Percentiles rank a stretch among this genome's conserved stretches.
phyloP scores from a whole-genome alignment of 1,140 invertebrate genomes.

The Rhyzopertha dominica region DNA sequence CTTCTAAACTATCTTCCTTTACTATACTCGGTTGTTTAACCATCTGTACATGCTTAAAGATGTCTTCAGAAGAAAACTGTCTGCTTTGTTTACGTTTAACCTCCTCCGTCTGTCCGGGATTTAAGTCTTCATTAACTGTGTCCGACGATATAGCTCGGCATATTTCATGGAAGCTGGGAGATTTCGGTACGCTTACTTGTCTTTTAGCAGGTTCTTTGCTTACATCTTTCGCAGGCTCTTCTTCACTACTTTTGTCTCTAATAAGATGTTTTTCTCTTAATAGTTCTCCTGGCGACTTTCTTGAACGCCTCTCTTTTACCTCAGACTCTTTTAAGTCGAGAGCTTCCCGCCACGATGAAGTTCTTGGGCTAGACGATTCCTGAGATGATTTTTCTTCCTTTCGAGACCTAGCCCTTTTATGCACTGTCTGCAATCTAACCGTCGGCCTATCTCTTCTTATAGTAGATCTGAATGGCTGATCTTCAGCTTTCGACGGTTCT shows the following conservation, averaged over 20 bases:
- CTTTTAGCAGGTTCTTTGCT: slow-evolving; percentile 36
- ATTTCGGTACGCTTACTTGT: slow-evolving; percentile 27
- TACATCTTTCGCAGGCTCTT: slow-evolving; percentile 21
- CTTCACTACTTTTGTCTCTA: slow-evolving; percentile 52
- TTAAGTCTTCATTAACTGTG: slow-evolving; percentile 49
- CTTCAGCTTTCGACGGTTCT: slow-evolving; percentile 28
- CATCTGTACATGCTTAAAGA: too few species aligned
- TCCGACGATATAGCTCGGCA: slow-evolving; percentile 51
- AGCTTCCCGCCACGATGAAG: too few species aligned
- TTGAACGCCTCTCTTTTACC: slow-evolving; percentile 37
- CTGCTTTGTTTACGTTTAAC: slow-evolving; percentile 36
- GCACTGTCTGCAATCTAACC: slow-evolving; percentile 61
- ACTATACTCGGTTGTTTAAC: too few species aligned
- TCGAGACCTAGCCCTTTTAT: slow-evolving; percentile 33
- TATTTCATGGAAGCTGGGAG: slow-evolving; percentile 51
- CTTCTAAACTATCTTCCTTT: too few species aligned
- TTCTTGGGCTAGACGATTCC: slow-evolving; percentile 12
- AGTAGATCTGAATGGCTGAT: slow-evolving; percentile 42
- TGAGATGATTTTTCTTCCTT: slow-evolving; percentile 11
- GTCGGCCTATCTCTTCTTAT: slow-evolving; percentile 66
- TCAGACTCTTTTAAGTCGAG: too few species aligned
- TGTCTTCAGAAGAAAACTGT: slow-evolving; percentile 34
- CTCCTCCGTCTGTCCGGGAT: slow-evolving; percentile 47
- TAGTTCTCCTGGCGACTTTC: slow-evolving; percentile 65
- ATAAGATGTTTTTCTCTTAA: slow-evolving; percentile 72